Percentiles rank a stretch among this genome's conserved stretches.
Conservation (phyloP, 2,113 vertebrate genomes). For the Lathamus discolor region DNA sequence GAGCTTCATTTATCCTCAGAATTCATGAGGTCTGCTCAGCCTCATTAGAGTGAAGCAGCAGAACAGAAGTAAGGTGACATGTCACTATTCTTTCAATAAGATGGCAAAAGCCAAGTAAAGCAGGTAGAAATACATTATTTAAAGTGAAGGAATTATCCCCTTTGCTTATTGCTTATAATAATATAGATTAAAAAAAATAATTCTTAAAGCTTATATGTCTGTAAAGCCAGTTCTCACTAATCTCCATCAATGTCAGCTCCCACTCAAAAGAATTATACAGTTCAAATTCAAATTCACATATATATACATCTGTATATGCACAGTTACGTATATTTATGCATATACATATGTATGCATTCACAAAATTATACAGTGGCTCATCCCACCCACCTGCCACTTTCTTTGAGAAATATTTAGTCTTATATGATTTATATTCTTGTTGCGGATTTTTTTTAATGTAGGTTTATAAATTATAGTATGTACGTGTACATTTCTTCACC, state of each 20-base stretch:
- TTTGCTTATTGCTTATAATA: not conserved
- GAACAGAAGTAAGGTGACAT: not conserved
- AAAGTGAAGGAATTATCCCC: conserved; percentile 5
- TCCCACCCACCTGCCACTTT: not conserved
- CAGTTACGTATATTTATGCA: not conserved
- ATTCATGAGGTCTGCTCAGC: not conserved
- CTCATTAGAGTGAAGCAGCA: not conserved
- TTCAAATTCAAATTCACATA: not conserved
- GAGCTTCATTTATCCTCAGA: conserved; percentile 26
- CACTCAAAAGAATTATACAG: not conserved
- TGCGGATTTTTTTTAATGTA: not conserved
- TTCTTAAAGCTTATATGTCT: not conserved
- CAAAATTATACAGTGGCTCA: not conserved
- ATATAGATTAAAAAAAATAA: not conserved
- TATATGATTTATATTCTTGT: not conserved
- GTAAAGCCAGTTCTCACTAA: not conserved
- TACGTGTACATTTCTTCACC: not conserved
- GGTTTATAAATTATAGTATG: not conserved
- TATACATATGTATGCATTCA: not conserved
- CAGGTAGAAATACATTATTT: conserved; percentile 7
- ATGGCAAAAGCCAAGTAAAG: conserved; percentile 4
- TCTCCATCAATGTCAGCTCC: not conserved
- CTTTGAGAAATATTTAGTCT: not conserved
- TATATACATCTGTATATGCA: not conserved
- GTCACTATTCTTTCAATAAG: not conserved